These are phyloP conservation scores for Brachionus rubens DNA, from an alignment of 1,140 invertebrate species.

Conservation along the genomic window DNA sequence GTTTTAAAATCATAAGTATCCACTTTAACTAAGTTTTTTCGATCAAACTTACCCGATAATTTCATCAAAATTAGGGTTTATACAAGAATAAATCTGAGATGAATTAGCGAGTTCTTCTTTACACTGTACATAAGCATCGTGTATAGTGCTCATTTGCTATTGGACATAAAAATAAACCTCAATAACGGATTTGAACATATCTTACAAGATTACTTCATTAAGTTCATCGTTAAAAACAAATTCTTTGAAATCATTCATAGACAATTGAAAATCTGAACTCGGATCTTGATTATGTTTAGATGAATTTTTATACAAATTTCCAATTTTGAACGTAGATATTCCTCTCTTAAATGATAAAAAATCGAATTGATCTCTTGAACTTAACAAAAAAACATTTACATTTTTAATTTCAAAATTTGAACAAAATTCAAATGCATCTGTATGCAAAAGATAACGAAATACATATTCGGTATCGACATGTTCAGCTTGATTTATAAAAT, in stretches of 20 bases:
- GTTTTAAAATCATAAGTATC: not conserved
- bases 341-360: not conserved
- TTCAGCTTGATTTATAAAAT: conserved; percentile 27
- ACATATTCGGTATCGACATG: conserved; percentile 40
- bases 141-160: conserved; percentile 45
- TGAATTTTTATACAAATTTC: not conserved
- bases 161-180: not conserved
- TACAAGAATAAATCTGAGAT: not conserved
- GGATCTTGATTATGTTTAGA: not conserved
- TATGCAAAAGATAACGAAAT: conserved; percentile 17
- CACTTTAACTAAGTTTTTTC: not conserved
- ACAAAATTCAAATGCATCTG: conserved; percentile 43
- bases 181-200: not conserved
- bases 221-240: conserved; percentile 39
- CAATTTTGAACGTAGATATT: conserved; percentile 6
- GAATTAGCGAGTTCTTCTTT: conserved; percentile 23
- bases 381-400: conserved; percentile 9
- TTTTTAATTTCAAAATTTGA: conserved; percentile 26
- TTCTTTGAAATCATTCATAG: conserved; percentile 31
- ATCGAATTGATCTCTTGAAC: not conserved
- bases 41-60: conserved; percentile 13
- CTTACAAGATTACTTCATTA: not conserved
- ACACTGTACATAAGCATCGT: conserved; percentile 41
- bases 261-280: not conserved
- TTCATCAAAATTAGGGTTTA: conserved; percentile 17